Percentiles rank a stretch among this genome's conserved stretches.
Conservation (phyloP, 2,113 vertebrate genomes). For the Dromas ardeola region DNA sequence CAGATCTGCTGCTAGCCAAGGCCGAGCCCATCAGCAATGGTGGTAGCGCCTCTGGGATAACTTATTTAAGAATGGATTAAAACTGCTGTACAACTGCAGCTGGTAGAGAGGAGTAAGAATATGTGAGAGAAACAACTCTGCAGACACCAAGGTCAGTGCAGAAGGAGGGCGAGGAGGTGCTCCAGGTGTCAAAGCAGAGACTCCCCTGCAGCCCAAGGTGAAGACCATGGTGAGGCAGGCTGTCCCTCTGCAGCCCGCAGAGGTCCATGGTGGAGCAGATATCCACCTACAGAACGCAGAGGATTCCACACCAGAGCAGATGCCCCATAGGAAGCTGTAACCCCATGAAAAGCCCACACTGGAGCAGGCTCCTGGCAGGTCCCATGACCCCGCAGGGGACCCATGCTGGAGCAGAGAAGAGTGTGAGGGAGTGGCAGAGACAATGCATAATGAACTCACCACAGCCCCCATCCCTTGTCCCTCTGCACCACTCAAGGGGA, state of each 20-base stretch:
- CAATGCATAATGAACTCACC: rapidly evolving
- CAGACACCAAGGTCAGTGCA: background rate
- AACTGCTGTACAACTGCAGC: background rate
- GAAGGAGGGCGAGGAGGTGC: background rate
- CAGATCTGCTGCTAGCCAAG: rapidly evolving
- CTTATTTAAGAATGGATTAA: background rate
- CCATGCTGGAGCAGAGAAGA: background rate
- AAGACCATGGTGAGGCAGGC: background rate
- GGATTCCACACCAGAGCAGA: background rate
- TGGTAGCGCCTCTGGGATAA: background rate
- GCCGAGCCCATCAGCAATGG: rapidly evolving
- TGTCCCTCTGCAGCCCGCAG: background rate
- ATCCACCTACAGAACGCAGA: background rate
- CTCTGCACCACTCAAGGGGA: rapidly evolving
- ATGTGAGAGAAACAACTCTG: background rate
- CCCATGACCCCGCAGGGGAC: background rate
- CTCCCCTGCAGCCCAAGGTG: background rate
- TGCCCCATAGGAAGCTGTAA: background rate
- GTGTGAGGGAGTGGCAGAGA: background rate
- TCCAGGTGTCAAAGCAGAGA: background rate
- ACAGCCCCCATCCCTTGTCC: rapidly evolving
- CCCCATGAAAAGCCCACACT: rapidly evolving
- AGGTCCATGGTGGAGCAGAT: background rate
- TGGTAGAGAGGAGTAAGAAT: background rate
- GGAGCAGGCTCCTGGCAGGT: background rate